A percentile compares a stretch with the other conserved stretches of the same genome.
phyloP scores from a whole-genome alignment of 2,888 invertebrate genomes.

The Pycnomerus fuliginosus region DNA sequence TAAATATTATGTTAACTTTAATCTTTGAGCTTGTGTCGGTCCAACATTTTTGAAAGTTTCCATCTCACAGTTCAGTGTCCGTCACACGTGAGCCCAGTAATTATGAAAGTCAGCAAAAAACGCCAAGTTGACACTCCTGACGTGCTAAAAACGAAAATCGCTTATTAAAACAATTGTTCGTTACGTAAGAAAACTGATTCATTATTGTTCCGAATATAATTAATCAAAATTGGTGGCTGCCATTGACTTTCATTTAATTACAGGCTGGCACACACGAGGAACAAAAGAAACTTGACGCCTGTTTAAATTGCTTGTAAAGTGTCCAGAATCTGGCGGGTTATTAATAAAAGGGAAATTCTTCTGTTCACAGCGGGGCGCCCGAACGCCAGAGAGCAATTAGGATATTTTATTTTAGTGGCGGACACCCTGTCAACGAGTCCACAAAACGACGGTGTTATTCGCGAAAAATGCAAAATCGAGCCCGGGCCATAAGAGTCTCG shows the following conservation, averaged over 20 bases:
- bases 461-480: conserved; percentile 31
- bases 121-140: conserved; percentile 11
- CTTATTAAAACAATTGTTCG: conserved; percentile 2
- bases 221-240: conserved; percentile 8
- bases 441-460: conserved; percentile 31
- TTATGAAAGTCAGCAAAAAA: conserved; percentile 17
- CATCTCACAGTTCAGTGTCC: too few species aligned
- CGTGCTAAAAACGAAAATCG: conserved; percentile 5
- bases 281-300: not conserved
- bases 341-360: conserved; percentile 20
- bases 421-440: conserved; percentile 31
- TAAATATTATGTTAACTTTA: too few species aligned
- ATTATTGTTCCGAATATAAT: conserved; percentile 1
- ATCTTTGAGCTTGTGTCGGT: too few species aligned
- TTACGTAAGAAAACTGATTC: conserved; percentile 7
- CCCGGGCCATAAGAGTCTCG: conserved; percentile 10
- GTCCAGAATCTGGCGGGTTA: conserved; percentile 10
- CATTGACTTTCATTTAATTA: conserved; percentile 4
- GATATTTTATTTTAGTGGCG: conserved; percentile 17
- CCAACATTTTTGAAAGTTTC: too few species aligned
- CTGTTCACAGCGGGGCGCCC: conserved; percentile 27
- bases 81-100: too few species aligned
- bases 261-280: conserved; percentile 6
- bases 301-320: conserved; percentile 7
- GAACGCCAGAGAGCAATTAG: conserved; percentile 12